These are phyloP conservation scores for Pungitius pungitius DNA, from an alignment of 2,113 vertebrate species.

Conservation along the genomic window DNA sequence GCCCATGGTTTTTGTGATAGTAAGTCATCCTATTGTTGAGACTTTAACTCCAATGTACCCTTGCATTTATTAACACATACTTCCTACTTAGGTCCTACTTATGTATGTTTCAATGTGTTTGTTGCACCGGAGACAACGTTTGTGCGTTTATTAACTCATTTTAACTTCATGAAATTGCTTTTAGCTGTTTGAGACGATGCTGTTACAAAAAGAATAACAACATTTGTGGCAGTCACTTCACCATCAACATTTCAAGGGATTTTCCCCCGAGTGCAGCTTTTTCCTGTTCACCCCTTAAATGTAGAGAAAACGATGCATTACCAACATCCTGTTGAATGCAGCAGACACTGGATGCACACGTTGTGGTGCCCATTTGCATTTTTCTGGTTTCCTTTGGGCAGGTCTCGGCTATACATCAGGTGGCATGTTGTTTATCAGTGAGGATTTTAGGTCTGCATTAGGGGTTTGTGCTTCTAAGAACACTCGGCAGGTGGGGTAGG, in stretches of 20 bases:
- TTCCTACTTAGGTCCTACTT: neutral
- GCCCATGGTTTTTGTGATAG: constrained; percentile 90
- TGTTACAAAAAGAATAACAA: constrained; percentile 8
- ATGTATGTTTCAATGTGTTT: neutral
- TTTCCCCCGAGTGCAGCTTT: constrained; percentile 67
- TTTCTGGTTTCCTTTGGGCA: constrained; percentile 74
- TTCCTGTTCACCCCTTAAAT: constrained; percentile 71
- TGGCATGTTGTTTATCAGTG: constrained; percentile 46
- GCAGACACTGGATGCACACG: constrained; percentile 66
- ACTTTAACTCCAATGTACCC: neutral
- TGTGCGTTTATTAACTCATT: neutral
- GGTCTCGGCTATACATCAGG: constrained; percentile 50
- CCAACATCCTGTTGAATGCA: constrained; percentile 72
- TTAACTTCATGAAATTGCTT: neutral
- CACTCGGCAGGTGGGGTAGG: constrained; percentile 53
- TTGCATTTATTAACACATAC: neutral
- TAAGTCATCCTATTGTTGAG: constrained; percentile 81
- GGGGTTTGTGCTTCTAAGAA: constrained; percentile 54
- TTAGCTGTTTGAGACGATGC: neutral
- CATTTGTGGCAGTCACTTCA: constrained; percentile 43
- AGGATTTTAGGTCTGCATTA: constrained; percentile 61
- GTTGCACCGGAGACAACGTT: neutral
- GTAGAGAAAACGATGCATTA: constrained; percentile 61
- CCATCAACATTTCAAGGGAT: constrained; percentile 66
- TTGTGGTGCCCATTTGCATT: constrained; percentile 72